Conservation (phyloP, 2,888 invertebrate genomes). For the Tetranychus truncatus region DNA sequence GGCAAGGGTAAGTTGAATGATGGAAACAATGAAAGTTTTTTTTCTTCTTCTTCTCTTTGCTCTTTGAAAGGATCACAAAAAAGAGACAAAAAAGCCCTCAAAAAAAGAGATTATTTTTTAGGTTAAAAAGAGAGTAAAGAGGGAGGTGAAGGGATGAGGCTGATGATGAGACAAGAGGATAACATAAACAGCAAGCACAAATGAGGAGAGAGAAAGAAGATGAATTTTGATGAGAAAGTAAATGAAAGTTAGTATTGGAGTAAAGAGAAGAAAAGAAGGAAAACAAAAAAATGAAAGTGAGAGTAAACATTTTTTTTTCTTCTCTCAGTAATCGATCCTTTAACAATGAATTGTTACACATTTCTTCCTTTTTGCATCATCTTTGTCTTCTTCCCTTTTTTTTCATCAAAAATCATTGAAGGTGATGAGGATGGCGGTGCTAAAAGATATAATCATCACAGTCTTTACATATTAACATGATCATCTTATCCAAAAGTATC, state of each 20-base stretch:
- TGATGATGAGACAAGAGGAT: conserved; percentile 5
- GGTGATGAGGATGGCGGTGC: not conserved
- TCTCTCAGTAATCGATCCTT: not conserved
- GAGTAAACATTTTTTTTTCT: not conserved
- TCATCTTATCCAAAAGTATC: not conserved
- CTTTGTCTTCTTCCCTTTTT: too few species aligned
- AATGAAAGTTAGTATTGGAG: not conserved
- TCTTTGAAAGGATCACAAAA: conserved; percentile 5
- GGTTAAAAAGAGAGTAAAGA: not conserved
- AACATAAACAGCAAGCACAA: not conserved
- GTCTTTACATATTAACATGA: not conserved
- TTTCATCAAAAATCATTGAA: not conserved
- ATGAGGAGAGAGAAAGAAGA: not conserved
- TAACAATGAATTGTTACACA: not conserved
- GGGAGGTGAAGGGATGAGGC: not conserved
- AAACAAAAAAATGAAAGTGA: not conserved
- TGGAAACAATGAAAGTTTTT: too few species aligned
- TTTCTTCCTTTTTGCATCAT: not conserved
- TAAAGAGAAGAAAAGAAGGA: not conserved
- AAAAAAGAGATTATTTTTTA: not conserved
- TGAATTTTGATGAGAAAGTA: not conserved
- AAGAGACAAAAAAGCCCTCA: not conserved
- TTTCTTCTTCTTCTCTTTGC: too few species aligned
- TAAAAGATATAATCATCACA: not conserved
- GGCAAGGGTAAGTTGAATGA: too few species aligned